phyloP scores from a whole-genome alignment of 2,888 invertebrate species.

The Ophion costatus region DNA sequence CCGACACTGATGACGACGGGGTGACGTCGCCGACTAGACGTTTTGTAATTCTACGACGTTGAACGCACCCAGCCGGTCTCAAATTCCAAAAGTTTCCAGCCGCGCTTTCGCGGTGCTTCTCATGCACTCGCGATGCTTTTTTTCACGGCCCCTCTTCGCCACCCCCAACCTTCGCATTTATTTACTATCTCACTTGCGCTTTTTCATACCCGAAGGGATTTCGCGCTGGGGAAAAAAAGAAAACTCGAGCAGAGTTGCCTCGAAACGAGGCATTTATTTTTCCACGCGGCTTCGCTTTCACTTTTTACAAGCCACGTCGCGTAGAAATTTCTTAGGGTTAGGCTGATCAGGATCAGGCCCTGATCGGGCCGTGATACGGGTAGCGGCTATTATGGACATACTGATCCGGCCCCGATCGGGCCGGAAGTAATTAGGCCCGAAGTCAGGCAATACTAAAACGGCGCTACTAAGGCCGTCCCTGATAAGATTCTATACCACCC shows the following conservation, averaged over 20 bases:
- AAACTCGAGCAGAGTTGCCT: neutral
- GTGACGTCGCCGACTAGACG: slow-evolving; percentile 3
- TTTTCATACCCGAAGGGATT: neutral
- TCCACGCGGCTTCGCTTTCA: neutral
- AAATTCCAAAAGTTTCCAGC: slow-evolving; percentile 28
- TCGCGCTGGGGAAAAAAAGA: neutral
- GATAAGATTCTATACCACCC: no score
- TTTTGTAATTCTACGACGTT: slow-evolving; percentile 39
- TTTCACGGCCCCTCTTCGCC: neutral
- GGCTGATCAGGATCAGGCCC: no score
- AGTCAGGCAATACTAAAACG: no score
- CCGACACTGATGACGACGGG: slow-evolving; percentile 19
- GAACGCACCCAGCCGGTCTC: slow-evolving; percentile 6
- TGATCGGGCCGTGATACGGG: no score
- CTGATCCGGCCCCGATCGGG: no score
- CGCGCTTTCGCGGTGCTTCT: neutral
- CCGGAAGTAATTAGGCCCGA: no score
- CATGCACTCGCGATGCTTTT: neutral
- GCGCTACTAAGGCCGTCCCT: no score
- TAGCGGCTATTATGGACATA: no score
- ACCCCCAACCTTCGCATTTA: neutral
- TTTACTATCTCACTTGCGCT: neutral
- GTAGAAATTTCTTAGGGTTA: no score
- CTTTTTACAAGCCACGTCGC: no score
- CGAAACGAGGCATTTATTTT: neutral